Conservation (phyloP, 1,140 invertebrate species). For the Heliconius hermathena region DNA sequence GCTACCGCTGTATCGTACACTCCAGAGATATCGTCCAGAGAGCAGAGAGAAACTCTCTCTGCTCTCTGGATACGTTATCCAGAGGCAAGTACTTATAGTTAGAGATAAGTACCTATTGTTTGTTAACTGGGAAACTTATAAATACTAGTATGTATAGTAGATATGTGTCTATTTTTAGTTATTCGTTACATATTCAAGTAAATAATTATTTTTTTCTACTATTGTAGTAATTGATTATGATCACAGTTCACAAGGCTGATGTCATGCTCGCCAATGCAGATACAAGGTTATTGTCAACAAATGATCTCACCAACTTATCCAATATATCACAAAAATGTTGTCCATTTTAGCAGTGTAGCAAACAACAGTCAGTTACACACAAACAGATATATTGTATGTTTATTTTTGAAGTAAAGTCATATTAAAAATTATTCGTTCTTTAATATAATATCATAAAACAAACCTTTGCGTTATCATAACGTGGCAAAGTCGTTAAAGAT, state of each 20-base stretch:
- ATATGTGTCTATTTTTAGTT: not conserved
- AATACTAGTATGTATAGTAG: too few species aligned
- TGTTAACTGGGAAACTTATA: too few species aligned
- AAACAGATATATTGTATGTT: not conserved
- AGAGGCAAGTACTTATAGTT: too few species aligned
- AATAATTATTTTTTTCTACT: conserved; percentile 47
- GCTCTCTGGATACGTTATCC: too few species aligned
- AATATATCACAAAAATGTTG: conserved; percentile 49
- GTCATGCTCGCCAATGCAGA: conserved; percentile 65
- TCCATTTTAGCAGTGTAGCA: conserved; percentile 13
- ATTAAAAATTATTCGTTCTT: not conserved
- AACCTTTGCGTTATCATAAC: not conserved
- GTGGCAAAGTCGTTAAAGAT: not conserved
- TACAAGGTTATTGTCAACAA: conserved; percentile 73
- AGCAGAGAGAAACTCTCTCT: too few species aligned
- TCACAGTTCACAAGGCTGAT: conserved; percentile 60
- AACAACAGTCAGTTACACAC: not conserved
- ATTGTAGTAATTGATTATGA: conserved; percentile 56
- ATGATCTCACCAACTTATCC: conserved; percentile 70
- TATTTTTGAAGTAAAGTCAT: not conserved
- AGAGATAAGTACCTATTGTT: too few species aligned
- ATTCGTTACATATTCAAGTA: conserved; percentile 30
- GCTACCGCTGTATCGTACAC: too few species aligned
- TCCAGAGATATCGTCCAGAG: too few species aligned
- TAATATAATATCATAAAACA: not conserved